A percentile compares a stretch with the other conserved stretches of the same genome.
These are phyloP conservation scores for Xestia rhomboidea DNA, from an alignment of 2,888 invertebrate genomes.

Conservation along the genomic window DNA sequence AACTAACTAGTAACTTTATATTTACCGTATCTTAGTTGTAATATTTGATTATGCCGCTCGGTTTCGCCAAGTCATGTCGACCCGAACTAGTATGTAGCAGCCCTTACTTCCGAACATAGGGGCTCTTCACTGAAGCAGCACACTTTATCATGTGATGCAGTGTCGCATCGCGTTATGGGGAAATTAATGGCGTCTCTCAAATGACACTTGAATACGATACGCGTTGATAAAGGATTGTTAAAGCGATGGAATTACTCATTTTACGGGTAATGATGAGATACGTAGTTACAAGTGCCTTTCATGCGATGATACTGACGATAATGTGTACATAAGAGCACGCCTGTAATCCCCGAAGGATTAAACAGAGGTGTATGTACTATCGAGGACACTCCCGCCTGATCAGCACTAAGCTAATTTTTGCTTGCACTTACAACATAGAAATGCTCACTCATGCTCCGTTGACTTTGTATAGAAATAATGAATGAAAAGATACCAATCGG, in stretches of 20 bases:
- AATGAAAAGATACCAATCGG: too few species aligned
- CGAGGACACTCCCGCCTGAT: too few species aligned
- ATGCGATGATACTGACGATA: slow-evolving; percentile 25
- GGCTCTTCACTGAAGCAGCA: slow-evolving; percentile 65
- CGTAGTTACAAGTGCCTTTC: slow-evolving; percentile 8
- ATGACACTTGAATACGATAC: slow-evolving; percentile 70
- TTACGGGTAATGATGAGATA: slow-evolving; percentile 38
- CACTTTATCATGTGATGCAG: slow-evolving; percentile 64
- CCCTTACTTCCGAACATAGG: slow-evolving; percentile 52
- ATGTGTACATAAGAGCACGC: slow-evolving; percentile 5
- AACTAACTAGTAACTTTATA: neutral
- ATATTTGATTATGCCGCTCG: neutral
- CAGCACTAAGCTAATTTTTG: too few species aligned
- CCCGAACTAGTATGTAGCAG: neutral
- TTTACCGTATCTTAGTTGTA: neutral
- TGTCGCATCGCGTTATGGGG: slow-evolving; percentile 66
- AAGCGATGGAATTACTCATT: slow-evolving; percentile 64
- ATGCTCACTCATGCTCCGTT: too few species aligned
- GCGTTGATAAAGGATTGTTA: slow-evolving; percentile 67
- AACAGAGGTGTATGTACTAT: too few species aligned
- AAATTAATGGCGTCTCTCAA: slow-evolving; percentile 75
- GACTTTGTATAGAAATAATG: too few species aligned
- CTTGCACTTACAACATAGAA: too few species aligned
- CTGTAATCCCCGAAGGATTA: too few species aligned
- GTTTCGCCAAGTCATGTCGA: neutral